Percentiles rank a stretch among this genome's conserved stretches.
phyloP scores from a whole-genome alignment of 2,113 vertebrate genomes.

The Crotophaga sulcirostris region DNA sequence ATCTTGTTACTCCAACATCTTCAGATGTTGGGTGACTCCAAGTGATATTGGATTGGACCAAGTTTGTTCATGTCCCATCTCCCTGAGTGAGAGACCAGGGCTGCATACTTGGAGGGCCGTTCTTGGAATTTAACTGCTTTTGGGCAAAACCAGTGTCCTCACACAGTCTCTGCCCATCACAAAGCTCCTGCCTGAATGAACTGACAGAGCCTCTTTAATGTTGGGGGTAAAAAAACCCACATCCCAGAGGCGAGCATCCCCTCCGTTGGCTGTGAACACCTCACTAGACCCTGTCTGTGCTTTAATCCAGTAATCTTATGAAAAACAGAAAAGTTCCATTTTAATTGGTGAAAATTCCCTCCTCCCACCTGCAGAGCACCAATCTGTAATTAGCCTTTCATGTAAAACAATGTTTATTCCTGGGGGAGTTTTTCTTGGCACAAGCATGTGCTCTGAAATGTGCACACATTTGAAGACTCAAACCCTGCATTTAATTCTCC shows the following conservation, averaged over 20 bases:
- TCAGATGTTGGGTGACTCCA: background rate
- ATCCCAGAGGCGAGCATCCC: background rate
- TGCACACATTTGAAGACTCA: slow-evolving; percentile 54
- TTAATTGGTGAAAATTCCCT: slow-evolving; percentile 61
- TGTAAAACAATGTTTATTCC: slow-evolving; percentile 65
- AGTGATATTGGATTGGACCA: background rate
- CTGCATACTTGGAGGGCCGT: background rate
- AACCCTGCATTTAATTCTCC: slow-evolving; percentile 53
- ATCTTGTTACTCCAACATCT: background rate
- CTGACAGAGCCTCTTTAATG: background rate
- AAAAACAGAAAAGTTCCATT: slow-evolving; percentile 34
- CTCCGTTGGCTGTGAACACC: background rate
- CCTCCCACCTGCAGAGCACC: slow-evolving; percentile 30
- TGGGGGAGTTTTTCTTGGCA: slow-evolving; percentile 65
- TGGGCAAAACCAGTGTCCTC: background rate
- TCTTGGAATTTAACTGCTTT: background rate
- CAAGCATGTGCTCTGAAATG: slow-evolving; percentile 17
- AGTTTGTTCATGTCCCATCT: background rate
- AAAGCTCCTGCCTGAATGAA: background rate
- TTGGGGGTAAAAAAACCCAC: rapidly evolving
- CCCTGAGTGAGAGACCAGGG: background rate
- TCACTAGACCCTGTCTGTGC: background rate
- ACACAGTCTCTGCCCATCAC: background rate
- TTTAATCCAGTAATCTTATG: background rate
- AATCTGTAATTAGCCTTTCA: slow-evolving; percentile 68